Base-by-base conservation (phyloP, 2,113 vertebrate genomes). In the Melanerpes formicivorus region DNA sequence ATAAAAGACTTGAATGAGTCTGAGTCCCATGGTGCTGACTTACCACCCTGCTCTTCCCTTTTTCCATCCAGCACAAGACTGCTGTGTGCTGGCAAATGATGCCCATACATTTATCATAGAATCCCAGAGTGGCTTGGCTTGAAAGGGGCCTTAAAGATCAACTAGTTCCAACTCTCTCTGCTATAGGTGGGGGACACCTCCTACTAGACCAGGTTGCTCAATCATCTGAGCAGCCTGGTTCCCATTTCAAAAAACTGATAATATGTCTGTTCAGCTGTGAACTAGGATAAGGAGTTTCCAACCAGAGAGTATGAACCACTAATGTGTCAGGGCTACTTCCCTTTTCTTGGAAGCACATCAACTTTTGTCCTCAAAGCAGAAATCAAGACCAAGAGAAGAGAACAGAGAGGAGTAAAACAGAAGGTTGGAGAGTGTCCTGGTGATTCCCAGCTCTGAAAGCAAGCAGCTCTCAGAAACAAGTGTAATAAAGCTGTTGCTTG, bases 231-330 rank as follows among this genome's bases (percentile, higher is more conserved):
- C 48, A 50, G 48, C 21, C 48, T 22, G 19, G 21, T 11, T 50
- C 48, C 48, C 48, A 50, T 50, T 50, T 59, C 29, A 44, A n/a
- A 34, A 40, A 40, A 50, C 23, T 73, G 54, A 1, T 26, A 42
- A 25, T 1, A 7, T 50, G 27, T 26, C 48, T 75, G 48, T 65
- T 26, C 50, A 54, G 30, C 78, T 37, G 44, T 15, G 76, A 50
- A 10, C 19, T 0, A 5, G 22, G 32, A 26, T 67, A 44, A 34
- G 59, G 44, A 55, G 29, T 40, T 84, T 66, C 59, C 52, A 82
- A 0, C 59, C 55, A 13, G 0, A 0, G 26, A 56, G 30, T 14
- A 7, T 3, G 19, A 84, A 4, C 18, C 10, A 11, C 55, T 46
- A 1, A 17, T 4, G n/a, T 29, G 26, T 1, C 87, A 34, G 52